A percentile compares a stretch with the other conserved stretches of the same genome.
These are phyloP conservation scores for Cactoblastis cactorum DNA, from an alignment of 2,888 invertebrate genomes.

Conservation along the genomic window DNA sequence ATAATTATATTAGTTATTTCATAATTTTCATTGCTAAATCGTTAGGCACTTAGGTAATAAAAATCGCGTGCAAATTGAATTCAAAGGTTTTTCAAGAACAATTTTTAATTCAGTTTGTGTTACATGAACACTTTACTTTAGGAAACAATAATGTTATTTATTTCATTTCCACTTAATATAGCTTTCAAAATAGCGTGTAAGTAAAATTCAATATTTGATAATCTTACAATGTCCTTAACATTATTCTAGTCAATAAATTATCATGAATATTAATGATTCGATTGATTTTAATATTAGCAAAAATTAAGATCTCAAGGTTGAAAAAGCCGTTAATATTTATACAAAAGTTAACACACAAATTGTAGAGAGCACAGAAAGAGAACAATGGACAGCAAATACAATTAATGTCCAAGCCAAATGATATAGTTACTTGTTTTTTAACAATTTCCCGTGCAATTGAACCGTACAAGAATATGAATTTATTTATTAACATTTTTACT, in stretches of 20 bases:
- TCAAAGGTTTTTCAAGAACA: too few species aligned
- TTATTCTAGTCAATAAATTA: neutral
- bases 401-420: too few species aligned
- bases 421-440: too few species aligned
- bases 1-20: too few species aligned
- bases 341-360: conserved; percentile 47
- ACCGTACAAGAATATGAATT: too few species aligned
- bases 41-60: too few species aligned
- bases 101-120: too few species aligned
- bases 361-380: neutral
- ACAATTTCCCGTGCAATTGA: too few species aligned
- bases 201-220: neutral
- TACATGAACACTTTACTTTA: too few species aligned
- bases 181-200: neutral
- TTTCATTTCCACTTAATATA: neutral
- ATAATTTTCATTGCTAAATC: too few species aligned
- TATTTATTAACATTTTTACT: too few species aligned
- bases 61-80: too few species aligned
- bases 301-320: conserved; percentile 53
- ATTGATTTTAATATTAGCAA: conserved; percentile 27
- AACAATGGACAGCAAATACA: neutral
- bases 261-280: neutral
- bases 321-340: conserved; percentile 51
- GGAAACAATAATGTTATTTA: neutral
- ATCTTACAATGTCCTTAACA: neutral